Conservation (phyloP, 1,140 invertebrate species). For the Metopolophium dirhodum region DNA sequence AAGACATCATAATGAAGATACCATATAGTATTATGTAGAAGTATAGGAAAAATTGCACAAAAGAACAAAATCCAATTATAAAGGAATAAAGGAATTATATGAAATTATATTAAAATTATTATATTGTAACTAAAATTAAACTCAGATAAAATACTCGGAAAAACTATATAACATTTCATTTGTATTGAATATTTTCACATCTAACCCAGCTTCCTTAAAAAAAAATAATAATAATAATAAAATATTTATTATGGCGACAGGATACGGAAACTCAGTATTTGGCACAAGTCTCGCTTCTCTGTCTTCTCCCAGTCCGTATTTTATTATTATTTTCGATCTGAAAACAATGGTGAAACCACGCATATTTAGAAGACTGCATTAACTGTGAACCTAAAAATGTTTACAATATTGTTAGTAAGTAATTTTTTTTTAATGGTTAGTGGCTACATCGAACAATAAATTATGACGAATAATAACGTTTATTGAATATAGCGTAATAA, state of each 20-base stretch:
- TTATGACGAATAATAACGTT: neutral
- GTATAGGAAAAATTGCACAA: conserved; percentile 2
- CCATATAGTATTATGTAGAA: neutral
- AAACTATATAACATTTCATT: neutral
- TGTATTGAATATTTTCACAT: neutral
- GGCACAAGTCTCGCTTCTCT: neutral
- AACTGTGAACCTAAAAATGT: neutral
- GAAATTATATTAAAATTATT: neutral
- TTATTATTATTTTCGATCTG: neutral
- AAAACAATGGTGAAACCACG: neutral
- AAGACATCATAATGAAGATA: neutral
- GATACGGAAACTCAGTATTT: neutral
- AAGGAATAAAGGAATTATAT: conserved; percentile 24
- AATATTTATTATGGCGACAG: neutral
- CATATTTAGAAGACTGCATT: neutral
- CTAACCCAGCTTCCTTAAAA: neutral
- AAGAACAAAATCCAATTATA: conserved; percentile 37
- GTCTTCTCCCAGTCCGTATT: neutral
- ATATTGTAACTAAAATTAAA: conserved; percentile 11
- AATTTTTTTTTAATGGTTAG: neutral
- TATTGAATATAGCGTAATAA: neutral
- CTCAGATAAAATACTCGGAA: neutral
- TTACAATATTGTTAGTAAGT: neutral
- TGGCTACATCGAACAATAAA: neutral
- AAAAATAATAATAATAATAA: neutral